Conservation (phyloP, 2,113 vertebrate genomes). For the Myodes glareolus region DNA sequence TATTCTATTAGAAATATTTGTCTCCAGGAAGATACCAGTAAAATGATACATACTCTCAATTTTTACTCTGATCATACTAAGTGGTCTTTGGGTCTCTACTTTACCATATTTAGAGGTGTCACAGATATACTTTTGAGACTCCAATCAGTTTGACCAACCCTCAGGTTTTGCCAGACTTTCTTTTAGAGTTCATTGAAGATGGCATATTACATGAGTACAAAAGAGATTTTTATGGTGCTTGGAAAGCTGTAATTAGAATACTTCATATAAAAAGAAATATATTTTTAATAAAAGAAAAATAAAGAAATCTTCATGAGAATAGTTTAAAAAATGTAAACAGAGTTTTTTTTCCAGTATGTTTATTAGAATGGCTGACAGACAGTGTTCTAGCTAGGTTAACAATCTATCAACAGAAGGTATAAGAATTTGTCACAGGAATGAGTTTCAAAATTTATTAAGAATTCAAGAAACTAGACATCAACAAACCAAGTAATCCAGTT, state of each 20-base stretch:
- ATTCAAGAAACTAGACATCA: too few relatives aligned
- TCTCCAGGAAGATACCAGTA: neutral
- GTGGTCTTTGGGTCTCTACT: neutral
- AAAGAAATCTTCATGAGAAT: neutral
- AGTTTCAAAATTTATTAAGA: too few relatives aligned
- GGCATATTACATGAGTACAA: neutral
- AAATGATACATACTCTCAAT: neutral
- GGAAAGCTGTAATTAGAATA: neutral
- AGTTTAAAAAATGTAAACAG: neutral
- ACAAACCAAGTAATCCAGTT: too few relatives aligned
- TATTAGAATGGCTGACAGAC: neutral
- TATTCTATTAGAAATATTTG: neutral
- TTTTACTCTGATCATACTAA: neutral
- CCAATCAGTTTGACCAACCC: too few relatives aligned
- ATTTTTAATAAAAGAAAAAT: neutral
- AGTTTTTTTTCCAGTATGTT: neutral
- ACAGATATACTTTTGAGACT: neutral
- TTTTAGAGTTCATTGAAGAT: neutral
- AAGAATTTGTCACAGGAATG: too few relatives aligned
- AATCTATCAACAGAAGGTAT: neutral
- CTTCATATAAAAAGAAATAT: neutral
- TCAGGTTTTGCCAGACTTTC: neutral
- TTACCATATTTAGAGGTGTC: neutral
- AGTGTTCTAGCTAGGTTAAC: fast-evolving
- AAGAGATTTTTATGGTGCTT: neutral